Base-by-base conservation (phyloP, 2,113 vertebrate genomes). In the Pygoscelis antarcticus region DNA sequence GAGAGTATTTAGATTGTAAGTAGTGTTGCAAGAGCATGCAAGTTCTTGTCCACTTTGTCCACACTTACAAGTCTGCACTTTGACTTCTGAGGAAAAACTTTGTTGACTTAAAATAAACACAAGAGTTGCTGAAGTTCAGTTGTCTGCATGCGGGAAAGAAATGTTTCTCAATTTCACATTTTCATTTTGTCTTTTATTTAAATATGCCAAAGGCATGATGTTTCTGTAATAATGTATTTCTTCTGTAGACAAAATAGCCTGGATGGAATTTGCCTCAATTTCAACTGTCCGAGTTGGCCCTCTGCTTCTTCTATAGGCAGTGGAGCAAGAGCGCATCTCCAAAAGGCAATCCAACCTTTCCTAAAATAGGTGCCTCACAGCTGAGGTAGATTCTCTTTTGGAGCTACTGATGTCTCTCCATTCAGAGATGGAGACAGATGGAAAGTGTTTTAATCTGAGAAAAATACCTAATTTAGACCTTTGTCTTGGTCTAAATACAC, bases 261-360 rank as follows among this genome's bases (percentile, higher is more conserved):
- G 49, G 51, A 6, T 83, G 51, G 21, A 62, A 29, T 78, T 94
- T 54, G 10, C 18, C 20, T 92, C 6, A 1, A 10, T 83, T 87
- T 87, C 38, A 62, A 4, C 26, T 71, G 21, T 83, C 17, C 32
- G 55, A 6, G 44, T 30, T 80, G 30, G 8, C 21, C 16, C 19
- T 76, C 34, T 72, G 18, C 64, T 87, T 1, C 40, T 74, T 96
- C 54, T 54, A 4, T 11, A 54, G 75, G 15, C 25, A 38, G 51
- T n/a, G 40, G 30, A 70, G 9, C 14, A 30, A 14, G 40, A 77
- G 8, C 0, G 0, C 9, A 14, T 55, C 40, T 58, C 49, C 16
- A 17, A 57, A 72, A 58, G 51, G 27, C 32, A 42, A 5, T 74
- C n/a, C 14, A n/a, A 2, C 30, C 34, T 52, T 23, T 66, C 13